phyloP scores from a whole-genome alignment of 2,113 vertebrate genomes.

The Acanthochromis polyacanthus region DNA sequence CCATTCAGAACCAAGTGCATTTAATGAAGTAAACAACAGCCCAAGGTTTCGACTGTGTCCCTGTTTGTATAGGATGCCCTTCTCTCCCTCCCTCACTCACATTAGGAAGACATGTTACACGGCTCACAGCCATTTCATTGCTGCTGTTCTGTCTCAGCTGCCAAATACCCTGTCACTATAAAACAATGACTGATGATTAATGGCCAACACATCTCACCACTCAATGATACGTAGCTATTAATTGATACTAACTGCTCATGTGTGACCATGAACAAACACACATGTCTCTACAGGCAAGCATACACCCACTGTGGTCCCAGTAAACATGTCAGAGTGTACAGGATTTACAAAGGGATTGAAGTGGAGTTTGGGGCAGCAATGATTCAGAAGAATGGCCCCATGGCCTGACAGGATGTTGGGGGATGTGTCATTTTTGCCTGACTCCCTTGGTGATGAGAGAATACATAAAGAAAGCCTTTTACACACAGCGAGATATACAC shows the following conservation, averaged over 20 bases:
- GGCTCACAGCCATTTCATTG: constrained; percentile 50
- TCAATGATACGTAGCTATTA: constrained; percentile 65
- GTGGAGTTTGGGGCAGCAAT: constrained; percentile 72
- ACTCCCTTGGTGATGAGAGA: constrained; percentile 77
- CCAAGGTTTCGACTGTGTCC: neutral
- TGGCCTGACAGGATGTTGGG: constrained; percentile 82
- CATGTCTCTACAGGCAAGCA: constrained; percentile 29
- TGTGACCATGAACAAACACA: constrained; percentile 56
- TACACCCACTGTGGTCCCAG: constrained; percentile 38
- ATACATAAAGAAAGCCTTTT: constrained; percentile 83
- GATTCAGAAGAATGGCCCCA: constrained; percentile 78
- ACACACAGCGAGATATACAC: constrained; percentile 65
- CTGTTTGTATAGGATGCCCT: constrained; percentile 21
- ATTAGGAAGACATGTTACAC: constrained; percentile 57
- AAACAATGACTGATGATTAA: constrained; percentile 77
- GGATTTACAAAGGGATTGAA: constrained; percentile 77
- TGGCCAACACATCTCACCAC: constrained; percentile 49
- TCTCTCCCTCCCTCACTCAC: neutral
- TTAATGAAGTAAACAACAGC: constrained; percentile 9
- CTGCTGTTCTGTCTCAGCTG: constrained; percentile 67
- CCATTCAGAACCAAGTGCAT: neutral
- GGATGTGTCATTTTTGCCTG: constrained; percentile 76
- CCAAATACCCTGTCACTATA: constrained; percentile 66
- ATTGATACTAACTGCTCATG: constrained; percentile 70
- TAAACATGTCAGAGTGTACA: constrained; percentile 71